Conservation (phyloP, 30 jellyfish, hydroid and myxozoan genomes). For the Turritopsis rubra region DNA sequence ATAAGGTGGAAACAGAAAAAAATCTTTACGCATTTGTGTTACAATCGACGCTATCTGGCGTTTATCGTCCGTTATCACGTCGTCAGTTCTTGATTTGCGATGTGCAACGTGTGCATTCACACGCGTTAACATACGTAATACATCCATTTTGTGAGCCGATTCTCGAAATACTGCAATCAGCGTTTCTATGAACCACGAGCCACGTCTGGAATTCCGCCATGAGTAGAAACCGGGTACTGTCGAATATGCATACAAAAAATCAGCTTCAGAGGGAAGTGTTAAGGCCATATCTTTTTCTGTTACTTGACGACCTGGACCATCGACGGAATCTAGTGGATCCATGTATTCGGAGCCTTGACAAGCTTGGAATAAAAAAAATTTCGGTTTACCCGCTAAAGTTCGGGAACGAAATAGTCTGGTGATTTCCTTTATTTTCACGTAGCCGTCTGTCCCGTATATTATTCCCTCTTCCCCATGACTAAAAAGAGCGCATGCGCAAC, state of each 20-base stretch:
- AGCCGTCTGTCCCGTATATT: constrained; percentile 2
- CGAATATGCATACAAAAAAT: constrained; percentile 27
- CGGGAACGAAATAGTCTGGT: background rate
- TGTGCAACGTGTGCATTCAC: background rate
- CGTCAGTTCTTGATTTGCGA: background rate
- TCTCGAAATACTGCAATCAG: constrained; percentile 2
- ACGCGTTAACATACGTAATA: constrained; percentile 11
- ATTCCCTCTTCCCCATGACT: constrained; percentile 13
- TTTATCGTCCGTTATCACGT: background rate
- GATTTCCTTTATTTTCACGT: background rate
- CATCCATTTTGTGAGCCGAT: background rate
- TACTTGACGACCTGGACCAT: constrained; percentile 19
- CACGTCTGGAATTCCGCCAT: constrained; percentile 21
- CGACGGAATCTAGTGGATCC: constrained; percentile 22
- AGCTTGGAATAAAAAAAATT: constrained; percentile 9
- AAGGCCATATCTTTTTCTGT: background rate
- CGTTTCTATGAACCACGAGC: constrained; percentile 19
- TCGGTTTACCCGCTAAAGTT: background rate
- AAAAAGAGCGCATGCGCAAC: constrained; percentile 1
- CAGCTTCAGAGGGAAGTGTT: constrained; percentile 14
- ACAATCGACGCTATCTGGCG: background rate
- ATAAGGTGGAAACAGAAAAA: constrained; percentile 14
- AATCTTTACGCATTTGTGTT: constrained; percentile 13
- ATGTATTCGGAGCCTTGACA: constrained; percentile 30
- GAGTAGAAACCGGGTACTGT: constrained; percentile 31